Evolutionary conservation across 1,140 invertebrate genomes (phyloP).

Genomic region (Drosophila sproati): DNA sequence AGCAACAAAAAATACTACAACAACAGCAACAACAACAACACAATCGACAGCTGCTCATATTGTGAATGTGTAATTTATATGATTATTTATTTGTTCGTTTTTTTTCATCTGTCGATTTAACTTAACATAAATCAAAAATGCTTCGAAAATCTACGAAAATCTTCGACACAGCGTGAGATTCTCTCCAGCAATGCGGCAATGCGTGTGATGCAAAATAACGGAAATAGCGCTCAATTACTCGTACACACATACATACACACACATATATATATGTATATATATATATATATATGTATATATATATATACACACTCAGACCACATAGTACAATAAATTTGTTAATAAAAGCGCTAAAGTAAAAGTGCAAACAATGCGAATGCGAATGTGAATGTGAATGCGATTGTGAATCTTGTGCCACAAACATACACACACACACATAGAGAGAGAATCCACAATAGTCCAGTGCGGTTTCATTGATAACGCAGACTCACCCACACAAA

Average conservation of each 20-base stretch:
- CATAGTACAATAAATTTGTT: slow-evolving; percentile 40
- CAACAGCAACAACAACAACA: slow-evolving; percentile 49
- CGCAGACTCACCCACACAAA: slow-evolving; percentile 43
- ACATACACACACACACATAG: background rate
- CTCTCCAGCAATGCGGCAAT: slow-evolving; percentile 15
- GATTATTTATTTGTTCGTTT: slow-evolving; percentile 21
- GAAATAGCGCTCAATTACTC: slow-evolving; percentile 79
- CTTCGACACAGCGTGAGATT: slow-evolving; percentile 34
- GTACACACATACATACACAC: slow-evolving; percentile 51
- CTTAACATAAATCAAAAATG: slow-evolving; percentile 47
- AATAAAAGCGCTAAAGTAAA: slow-evolving; percentile 69
- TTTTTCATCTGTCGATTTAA: slow-evolving; percentile 36
- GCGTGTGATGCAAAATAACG: slow-evolving; percentile 46
- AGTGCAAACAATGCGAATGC: slow-evolving; percentile 73
- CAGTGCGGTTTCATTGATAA: slow-evolving; percentile 70
- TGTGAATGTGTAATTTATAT: slow-evolving; percentile 44
- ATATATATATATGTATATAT: slow-evolving; percentile 4
- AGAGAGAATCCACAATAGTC: slow-evolving; percentile 19
- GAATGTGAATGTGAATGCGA: slow-evolving; percentile 17
- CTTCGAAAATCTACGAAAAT: slow-evolving; percentile 19
- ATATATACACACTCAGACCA: background rate
- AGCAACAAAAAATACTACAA: slow-evolving; percentile 13
- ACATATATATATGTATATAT: slow-evolving; percentile 3
- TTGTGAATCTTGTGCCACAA: slow-evolving; percentile 14
- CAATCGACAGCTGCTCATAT: slow-evolving; percentile 42